Evolutionary conservation across 2,113 vertebrate species (phyloP).

Genomic region (Aramus guarauna): DNA sequence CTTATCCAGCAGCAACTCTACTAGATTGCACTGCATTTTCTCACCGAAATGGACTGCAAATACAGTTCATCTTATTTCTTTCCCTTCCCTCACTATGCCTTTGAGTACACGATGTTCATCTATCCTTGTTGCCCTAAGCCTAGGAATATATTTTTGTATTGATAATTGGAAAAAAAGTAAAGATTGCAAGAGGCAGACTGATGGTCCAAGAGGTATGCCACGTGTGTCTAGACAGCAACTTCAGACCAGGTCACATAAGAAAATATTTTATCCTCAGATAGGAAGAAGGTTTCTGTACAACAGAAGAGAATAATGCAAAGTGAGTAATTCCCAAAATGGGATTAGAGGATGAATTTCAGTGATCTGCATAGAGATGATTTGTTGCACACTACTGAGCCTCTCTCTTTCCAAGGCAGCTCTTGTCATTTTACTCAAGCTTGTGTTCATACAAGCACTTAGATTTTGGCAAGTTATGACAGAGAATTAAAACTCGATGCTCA

Average conservation of each 20-base stretch:
- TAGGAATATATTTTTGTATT: neutral
- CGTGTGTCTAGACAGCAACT: neutral
- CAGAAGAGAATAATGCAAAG: neutral
- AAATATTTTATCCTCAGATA: neutral
- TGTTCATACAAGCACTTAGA: neutral
- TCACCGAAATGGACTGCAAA: neutral
- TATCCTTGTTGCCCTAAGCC: neutral
- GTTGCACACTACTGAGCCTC: neutral
- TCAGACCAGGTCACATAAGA: neutral
- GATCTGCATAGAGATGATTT: neutral
- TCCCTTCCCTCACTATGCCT: neutral
- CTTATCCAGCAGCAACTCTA: neutral
- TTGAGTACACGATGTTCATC: neutral
- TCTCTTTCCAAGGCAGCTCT: neutral
- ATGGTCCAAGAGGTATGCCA: neutral
- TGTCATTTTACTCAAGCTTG: neutral
- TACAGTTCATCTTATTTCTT: neutral
- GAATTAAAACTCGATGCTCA: neutral
- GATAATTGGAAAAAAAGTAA: neutral
- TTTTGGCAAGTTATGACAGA: neutral
- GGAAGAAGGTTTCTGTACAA: neutral
- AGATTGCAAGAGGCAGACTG: neutral
- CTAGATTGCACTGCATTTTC: neutral
- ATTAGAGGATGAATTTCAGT: neutral
- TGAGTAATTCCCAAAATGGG: neutral